Conservation (phyloP, 2,888 invertebrate species). For the Linnaemya vulpina region DNA sequence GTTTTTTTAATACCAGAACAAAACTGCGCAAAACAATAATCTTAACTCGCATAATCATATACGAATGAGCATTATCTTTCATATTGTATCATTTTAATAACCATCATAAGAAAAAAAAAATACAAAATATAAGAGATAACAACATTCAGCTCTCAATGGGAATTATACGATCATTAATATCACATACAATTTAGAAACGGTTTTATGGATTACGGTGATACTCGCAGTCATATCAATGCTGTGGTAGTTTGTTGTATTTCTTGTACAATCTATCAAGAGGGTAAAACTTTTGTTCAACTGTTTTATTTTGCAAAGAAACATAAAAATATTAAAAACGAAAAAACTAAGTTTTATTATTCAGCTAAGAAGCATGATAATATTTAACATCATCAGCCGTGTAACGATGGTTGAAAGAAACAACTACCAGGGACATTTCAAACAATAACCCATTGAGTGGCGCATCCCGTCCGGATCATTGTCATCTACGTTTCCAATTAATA, state of each 20-base stretch:
- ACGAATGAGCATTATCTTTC: conserved; percentile 48
- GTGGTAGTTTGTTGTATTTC: conserved; percentile 6
- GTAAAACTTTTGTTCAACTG: conserved; percentile 25
- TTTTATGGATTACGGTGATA: conserved; percentile 42
- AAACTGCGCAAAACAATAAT: conserved; percentile 25
- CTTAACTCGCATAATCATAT: conserved; percentile 49
- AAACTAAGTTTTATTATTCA: conserved; percentile 51
- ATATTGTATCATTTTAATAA: conserved; percentile 41
- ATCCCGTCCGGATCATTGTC: neutral
- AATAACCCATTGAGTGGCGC: conserved; percentile 46
- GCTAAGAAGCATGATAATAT: conserved; percentile 49
- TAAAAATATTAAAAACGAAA: conserved; percentile 4
- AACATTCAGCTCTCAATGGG: conserved; percentile 2
- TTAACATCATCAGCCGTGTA: conserved; percentile 42
- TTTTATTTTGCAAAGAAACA: conserved; percentile 10
- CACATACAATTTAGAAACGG: conserved; percentile 40
- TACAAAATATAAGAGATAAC: neutral
- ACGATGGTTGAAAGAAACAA: conserved; percentile 35
- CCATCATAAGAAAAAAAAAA: neutral
- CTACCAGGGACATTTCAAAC: conserved; percentile 12
- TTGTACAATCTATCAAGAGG: conserved; percentile 34
- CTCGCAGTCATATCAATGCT: conserved; percentile 22
- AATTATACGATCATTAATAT: conserved; percentile 55
- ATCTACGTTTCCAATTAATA: no score
- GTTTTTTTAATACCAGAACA: neutral